These are phyloP conservation scores for Propithecus deckenii DNA, from an alignment of 2,797 vertebrate species.

Conservation along the genomic window DNA sequence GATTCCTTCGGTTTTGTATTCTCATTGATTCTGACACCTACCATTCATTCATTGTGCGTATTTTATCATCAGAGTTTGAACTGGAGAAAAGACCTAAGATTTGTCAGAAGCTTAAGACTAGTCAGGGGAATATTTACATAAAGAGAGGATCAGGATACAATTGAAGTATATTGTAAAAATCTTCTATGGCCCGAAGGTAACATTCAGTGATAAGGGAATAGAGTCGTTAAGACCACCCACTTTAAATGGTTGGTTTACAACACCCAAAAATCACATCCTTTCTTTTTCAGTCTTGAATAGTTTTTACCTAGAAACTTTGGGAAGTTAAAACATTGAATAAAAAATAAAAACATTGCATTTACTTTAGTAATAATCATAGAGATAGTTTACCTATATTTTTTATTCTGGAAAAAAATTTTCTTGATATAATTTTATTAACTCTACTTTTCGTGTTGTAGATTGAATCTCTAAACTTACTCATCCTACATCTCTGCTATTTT, in stretches of 20 bases:
- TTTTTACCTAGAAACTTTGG: neutral
- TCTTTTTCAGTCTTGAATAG: neutral
- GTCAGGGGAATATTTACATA: neutral
- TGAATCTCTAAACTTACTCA: neutral
- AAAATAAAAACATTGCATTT: neutral
- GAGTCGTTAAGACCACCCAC: neutral
- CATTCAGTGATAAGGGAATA: neutral
- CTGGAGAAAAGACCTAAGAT: neutral
- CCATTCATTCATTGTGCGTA: neutral
- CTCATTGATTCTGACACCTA: neutral
- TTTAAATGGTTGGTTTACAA: neutral
- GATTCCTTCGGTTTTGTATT: neutral
- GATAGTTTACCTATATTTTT: neutral
- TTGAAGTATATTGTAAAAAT: neutral
- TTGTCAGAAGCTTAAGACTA: neutral
- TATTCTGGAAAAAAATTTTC: neutral
- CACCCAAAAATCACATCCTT: neutral
- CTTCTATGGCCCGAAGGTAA: neutral
- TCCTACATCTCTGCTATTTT: neutral
- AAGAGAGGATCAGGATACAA: neutral
- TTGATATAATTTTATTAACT: neutral
- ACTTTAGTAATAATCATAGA: neutral
- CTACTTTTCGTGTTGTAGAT: neutral
- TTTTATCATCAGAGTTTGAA: constrained; percentile 5
- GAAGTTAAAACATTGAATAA: neutral